Conservation (phyloP, 2,797 vertebrate species). For the Gymnoscopelus microlampas region DNA sequence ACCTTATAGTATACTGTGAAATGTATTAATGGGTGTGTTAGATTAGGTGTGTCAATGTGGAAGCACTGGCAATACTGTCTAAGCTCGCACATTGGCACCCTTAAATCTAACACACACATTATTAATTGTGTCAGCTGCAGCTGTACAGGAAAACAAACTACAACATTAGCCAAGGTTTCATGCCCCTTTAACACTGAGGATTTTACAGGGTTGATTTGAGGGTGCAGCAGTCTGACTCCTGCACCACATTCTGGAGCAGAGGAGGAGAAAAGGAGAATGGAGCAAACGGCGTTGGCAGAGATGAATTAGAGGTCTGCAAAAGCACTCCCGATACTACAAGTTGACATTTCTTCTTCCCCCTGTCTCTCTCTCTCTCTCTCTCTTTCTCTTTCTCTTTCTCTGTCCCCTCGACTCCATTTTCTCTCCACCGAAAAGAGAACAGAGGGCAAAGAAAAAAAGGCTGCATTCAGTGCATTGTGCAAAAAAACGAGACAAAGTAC, state of each 20-base stretch:
- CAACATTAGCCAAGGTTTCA: too few relatives aligned
- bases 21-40: too few relatives aligned
- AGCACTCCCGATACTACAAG: conserved; percentile 74
- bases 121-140: too few relatives aligned
- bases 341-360: conserved; percentile 66
- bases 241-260: conserved; percentile 55
- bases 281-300: conserved; percentile 79
- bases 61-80: too few relatives aligned
- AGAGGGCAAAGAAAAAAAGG: conserved; percentile 64
- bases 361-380: conserved; percentile 49
- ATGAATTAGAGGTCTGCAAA: conserved; percentile 83
- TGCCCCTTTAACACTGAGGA: too few relatives aligned
- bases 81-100: too few relatives aligned
- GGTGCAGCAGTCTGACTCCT: conserved; percentile 39
- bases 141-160: too few relatives aligned
- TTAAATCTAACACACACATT: too few relatives aligned
- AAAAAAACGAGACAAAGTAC: conserved; percentile 68
- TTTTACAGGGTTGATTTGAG: conserved; percentile 6
- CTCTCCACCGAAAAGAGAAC: conserved; percentile 63
- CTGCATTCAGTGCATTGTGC: conserved; percentile 71
- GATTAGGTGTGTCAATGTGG: too few relatives aligned
- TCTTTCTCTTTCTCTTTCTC: conserved; percentile 50
- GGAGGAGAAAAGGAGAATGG: conserved; percentile 66
- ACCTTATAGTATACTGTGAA: too few relatives aligned
- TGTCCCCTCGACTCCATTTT: conserved; percentile 62